Percentiles rank a stretch among this genome's conserved stretches.
Evolutionary conservation across 2,888 invertebrate species (phyloP).

Genomic region (Drosophila peninsularis): DNA sequence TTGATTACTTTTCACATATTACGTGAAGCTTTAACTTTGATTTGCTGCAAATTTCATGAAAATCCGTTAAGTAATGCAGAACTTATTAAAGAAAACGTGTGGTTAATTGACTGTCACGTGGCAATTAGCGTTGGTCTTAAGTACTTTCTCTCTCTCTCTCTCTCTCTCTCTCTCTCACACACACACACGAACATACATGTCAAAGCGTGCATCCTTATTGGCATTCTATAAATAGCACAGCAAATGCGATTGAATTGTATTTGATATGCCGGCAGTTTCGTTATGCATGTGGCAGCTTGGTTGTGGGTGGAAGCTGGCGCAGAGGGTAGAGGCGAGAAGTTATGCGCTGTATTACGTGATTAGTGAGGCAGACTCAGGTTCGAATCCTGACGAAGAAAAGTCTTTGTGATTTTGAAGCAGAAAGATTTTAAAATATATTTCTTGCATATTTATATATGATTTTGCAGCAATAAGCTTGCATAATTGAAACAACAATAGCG

Average conservation of each 20-base stretch:
- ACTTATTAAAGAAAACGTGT: neutral
- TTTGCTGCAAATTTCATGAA: neutral
- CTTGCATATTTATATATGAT: no score
- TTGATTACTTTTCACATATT: neutral
- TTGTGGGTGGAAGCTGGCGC: neutral
- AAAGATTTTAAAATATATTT: no score
- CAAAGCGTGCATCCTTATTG: neutral
- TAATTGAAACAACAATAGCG: no score
- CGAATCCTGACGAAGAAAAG: neutral
- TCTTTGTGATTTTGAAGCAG: no score
- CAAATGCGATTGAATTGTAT: neutral
- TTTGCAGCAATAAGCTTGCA: no score
- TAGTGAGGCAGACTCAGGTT: neutral
- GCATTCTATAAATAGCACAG: neutral
- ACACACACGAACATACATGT: neutral
- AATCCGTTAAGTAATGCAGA: neutral
- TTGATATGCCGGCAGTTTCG: neutral
- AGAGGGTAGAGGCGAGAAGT: neutral
- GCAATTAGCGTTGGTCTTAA: neutral
- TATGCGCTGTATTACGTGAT: no score
- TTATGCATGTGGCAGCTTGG: neutral
- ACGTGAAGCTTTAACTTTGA: no score
- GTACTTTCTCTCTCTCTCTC: neutral
- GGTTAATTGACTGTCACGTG: neutral
- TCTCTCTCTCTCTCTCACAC: neutral